Evolutionary conservation across 2,797 vertebrate genomes (phyloP), one percentile per base, ranked within the genome.

Genomic region (Orientallactaga sibirica): DNA sequence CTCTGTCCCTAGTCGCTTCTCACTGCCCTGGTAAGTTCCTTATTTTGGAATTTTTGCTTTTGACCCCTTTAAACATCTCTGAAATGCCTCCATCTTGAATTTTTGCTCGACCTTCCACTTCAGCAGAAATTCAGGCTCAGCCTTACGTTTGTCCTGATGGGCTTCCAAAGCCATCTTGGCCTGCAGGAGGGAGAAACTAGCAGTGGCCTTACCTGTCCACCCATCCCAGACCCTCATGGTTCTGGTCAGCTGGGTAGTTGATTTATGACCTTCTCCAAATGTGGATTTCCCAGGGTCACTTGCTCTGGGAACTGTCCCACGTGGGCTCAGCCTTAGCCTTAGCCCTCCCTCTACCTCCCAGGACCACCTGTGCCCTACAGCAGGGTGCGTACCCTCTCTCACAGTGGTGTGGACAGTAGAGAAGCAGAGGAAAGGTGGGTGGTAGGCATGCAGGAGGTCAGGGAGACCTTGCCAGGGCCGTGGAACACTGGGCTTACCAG

Each of bases 41-140:
- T 74, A 25, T 41, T 97, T 83, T 87, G 70, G 16, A 66, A 41
- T 20, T 74, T 71, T 92, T 71, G 14, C 7, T 87, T 96, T 89
- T 94, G 92, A 75, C 90, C 29, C 27, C 81, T 92, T 93, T 76
- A 75, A 94, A 92, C 18, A 58, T 91, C 48, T 94, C 77, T 94
- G 95, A 9, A 89, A 61, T 8, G 55, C 83, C 61, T 88, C 79
- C 73, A 7, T 73, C 67, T 84, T 67, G 86, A 20, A 18, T 55
- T 77, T 52, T 94, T 70, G 74, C 71, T 74, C 92, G 91, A 78
- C 92, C 93, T 96, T 89, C 93, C 27, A 20, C 22, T 82, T 90
- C 33, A 58, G 14, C 52, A 93, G 90, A 90, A 88, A 62, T 55
- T 77, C n/a, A 10, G 0, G 15, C 92, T 68, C 84, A 67, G 43